These are phyloP conservation scores for Lutraria lutraria DNA, from an alignment of 2,888 invertebrate species.

Conservation along the genomic window DNA sequence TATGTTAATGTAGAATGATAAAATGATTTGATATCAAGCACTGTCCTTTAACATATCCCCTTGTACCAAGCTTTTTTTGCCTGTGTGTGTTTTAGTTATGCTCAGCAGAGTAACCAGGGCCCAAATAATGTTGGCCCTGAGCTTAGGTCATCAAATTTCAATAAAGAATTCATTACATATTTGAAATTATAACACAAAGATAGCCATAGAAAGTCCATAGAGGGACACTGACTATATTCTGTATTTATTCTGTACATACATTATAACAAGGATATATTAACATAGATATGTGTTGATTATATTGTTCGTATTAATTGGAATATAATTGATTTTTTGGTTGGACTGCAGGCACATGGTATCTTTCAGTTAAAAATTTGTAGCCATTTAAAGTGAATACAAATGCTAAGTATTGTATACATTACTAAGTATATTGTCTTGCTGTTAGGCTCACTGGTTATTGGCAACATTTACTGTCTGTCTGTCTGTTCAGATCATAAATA, in stretches of 20 bases:
- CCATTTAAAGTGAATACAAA: background rate
- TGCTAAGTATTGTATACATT: too few species aligned
- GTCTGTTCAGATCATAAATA: too few species aligned
- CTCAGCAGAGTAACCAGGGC: conserved; percentile 68
- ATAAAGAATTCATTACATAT: background rate
- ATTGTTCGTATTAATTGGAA: background rate
- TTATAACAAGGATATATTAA: background rate
- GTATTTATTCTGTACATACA: conserved; percentile 11
- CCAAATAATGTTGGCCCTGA: conserved; percentile 26
- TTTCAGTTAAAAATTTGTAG: background rate
- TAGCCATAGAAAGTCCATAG: conserved; percentile 6
- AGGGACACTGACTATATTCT: conserved; percentile 12
- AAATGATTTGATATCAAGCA: background rate
- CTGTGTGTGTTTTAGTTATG: conserved; percentile 76
- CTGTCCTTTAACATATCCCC: conserved; percentile 58
- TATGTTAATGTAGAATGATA: background rate
- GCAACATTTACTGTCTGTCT: too few species aligned
- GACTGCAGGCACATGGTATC: background rate
- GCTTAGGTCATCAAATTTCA: background rate
- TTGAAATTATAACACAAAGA: background rate
- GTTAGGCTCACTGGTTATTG: too few species aligned
- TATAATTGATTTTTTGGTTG: background rate
- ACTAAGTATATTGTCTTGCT: too few species aligned
- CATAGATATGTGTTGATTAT: background rate
- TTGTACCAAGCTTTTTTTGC: conserved; percentile 76